These are phyloP conservation scores for Idaea aversata DNA, from an alignment of 2,888 invertebrate genomes.

Conservation along the genomic window DNA sequence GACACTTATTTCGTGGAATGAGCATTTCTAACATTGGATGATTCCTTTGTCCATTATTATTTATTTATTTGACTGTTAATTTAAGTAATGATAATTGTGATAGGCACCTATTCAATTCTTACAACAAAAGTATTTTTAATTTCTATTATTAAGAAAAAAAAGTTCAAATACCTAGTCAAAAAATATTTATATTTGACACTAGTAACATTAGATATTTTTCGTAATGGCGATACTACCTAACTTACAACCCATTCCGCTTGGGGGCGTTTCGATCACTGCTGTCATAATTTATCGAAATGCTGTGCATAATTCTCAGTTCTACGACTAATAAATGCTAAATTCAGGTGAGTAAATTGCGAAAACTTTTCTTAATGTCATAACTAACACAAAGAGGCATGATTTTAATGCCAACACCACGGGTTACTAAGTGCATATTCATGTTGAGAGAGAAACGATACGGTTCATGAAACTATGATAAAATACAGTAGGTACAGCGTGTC, in stretches of 20 bases:
- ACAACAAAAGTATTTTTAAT: too few relatives aligned
- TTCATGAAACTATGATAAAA: background rate
- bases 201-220: slow-evolving; percentile 45
- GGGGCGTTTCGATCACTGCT: slow-evolving; percentile 32
- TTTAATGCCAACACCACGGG: background rate
- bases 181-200: slow-evolving; percentile 14
- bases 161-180: too few relatives aligned
- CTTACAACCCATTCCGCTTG: slow-evolving; percentile 22
- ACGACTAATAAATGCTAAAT: background rate
- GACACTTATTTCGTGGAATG: too few relatives aligned
- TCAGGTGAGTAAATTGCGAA: background rate
- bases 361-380: background rate
- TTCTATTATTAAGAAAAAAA: too few relatives aligned
- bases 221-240: slow-evolving; percentile 51
- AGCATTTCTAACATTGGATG: too few relatives aligned
- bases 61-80: too few relatives aligned
- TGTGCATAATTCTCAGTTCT: slow-evolving; percentile 4
- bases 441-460: background rate
- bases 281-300: slow-evolving; percentile 12
- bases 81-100: too few relatives aligned
- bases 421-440: background rate
- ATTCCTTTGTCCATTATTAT: too few relatives aligned
- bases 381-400: background rate
- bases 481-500: background rate
- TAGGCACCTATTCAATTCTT: too few relatives aligned